Conservation (phyloP, 2,113 vertebrate genomes). For the Hemicordylus capensis region DNA sequence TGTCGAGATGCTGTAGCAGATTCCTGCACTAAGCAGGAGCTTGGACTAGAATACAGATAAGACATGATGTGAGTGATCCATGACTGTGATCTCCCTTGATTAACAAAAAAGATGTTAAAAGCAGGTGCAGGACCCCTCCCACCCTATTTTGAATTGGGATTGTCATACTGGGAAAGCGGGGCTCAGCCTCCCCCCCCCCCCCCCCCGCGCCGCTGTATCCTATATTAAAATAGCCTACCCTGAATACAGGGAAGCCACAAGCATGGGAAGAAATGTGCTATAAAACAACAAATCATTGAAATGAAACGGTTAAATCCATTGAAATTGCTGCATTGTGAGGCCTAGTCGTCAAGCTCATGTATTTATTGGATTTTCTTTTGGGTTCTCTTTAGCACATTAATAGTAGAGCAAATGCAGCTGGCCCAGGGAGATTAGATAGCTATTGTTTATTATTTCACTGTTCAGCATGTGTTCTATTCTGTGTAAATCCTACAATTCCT, state of each 20-base stretch:
- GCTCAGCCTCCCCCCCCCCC: too few species aligned
- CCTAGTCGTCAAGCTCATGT: neutral
- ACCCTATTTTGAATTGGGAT: too few species aligned
- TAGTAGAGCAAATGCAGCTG: conserved; percentile 53
- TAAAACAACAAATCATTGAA: neutral
- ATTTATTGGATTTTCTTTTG: conserved; percentile 5
- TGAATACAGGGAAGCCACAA: neutral
- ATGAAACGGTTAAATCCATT: neutral
- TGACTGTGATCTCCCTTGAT: too few species aligned
- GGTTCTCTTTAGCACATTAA: conserved; percentile 36
- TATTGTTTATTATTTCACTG: conserved; percentile 39
- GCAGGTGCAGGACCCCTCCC: too few species aligned
- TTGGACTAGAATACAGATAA: too few species aligned
- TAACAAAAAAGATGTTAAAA: too few species aligned
- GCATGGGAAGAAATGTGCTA: neutral
- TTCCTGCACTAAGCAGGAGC: too few species aligned
- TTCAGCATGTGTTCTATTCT: conserved; percentile 33
- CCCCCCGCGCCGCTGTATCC: too few species aligned
- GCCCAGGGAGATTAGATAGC: conserved; percentile 39
- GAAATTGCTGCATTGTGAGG: conserved; percentile 5
- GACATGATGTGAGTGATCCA: too few species aligned
- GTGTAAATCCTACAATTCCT: conserved; percentile 51
- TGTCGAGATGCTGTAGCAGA: too few species aligned
- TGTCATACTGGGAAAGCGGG: too few species aligned
- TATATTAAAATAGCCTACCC: neutral